Conservation (phyloP, 2,113 vertebrate genomes). For the Mirounga angustirostris region DNA sequence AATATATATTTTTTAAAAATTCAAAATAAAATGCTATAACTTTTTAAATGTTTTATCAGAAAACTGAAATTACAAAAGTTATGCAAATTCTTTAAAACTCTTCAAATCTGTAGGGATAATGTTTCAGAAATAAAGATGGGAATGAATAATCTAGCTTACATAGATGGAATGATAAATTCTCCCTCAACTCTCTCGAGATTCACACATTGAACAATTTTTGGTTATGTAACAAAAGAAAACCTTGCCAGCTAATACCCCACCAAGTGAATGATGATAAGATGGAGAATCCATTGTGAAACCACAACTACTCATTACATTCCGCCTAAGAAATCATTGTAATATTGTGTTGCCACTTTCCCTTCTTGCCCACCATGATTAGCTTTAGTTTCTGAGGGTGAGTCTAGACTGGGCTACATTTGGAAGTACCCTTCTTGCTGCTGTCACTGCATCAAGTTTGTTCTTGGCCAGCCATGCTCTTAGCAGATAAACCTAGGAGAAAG, state of each 20-base stretch:
- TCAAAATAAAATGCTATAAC: neutral
- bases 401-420: neutral
- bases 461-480: neutral
- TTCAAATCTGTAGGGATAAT: neutral
- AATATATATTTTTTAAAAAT: neutral
- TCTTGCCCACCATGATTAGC: neutral
- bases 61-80: neutral
- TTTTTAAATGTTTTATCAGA: slow-evolving; percentile 23
- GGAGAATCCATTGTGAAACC: neutral
- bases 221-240: slow-evolving; percentile 51
- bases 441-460: neutral
- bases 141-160: neutral
- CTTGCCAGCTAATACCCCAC: neutral
- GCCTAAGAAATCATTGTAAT: neutral
- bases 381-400: neutral
- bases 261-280: neutral
- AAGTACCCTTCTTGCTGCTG: neutral
- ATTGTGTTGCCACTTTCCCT: neutral
- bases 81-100: neutral
- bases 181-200: neutral
- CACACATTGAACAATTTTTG: neutral
- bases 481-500: neutral
- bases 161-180: slow-evolving; percentile 8
- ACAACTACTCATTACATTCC: neutral
- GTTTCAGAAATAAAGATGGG: slow-evolving; percentile 52